Evolutionary conservation across 2,797 vertebrate genomes (phyloP).

Genomic region (Coregonus sp.): DNA sequence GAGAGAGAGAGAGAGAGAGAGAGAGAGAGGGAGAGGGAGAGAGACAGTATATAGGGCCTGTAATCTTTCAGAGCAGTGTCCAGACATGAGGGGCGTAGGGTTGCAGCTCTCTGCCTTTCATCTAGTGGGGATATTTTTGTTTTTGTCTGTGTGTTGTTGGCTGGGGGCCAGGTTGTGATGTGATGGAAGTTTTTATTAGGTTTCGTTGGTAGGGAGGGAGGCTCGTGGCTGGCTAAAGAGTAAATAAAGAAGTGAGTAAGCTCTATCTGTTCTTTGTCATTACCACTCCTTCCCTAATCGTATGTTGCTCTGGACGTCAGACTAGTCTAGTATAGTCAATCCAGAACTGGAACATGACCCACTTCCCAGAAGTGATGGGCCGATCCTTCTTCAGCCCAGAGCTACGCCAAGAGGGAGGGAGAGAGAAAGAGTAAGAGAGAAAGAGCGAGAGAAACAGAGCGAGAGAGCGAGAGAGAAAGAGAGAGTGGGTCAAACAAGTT

Average conservation of each 20-base stretch:
- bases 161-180: conserved; percentile 41
- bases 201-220: conserved; percentile 41
- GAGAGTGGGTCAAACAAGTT: neutral
- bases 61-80: conserved; percentile 32
- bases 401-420: conserved; percentile 40
- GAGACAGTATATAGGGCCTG: conserved; percentile 5
- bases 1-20: conserved; percentile 23
- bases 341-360: conserved; percentile 32
- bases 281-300: conserved; percentile 32
- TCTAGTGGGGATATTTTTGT: neutral
- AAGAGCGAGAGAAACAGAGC: conserved; percentile 13
- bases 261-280: conserved; percentile 23
- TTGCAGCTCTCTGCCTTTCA: neutral
- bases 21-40: conserved; percentile 37
- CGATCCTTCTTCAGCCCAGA: conserved; percentile 7
- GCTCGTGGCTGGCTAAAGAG: conserved; percentile 52
- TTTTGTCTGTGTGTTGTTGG: conserved; percentile 34
- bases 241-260: conserved; percentile 49
- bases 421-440: conserved; percentile 16
- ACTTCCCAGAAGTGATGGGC: conserved; percentile 22
- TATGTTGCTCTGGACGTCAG: neutral
- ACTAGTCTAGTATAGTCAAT: neutral
- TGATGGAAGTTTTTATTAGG: conserved; percentile 63
- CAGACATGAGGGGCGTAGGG: conserved; percentile 23
- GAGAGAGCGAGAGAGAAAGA: neutral